Evolutionary conservation across 2,113 vertebrate species (phyloP), one percentile per base, ranked within the genome.

Genomic region (Pagrus major): DNA sequence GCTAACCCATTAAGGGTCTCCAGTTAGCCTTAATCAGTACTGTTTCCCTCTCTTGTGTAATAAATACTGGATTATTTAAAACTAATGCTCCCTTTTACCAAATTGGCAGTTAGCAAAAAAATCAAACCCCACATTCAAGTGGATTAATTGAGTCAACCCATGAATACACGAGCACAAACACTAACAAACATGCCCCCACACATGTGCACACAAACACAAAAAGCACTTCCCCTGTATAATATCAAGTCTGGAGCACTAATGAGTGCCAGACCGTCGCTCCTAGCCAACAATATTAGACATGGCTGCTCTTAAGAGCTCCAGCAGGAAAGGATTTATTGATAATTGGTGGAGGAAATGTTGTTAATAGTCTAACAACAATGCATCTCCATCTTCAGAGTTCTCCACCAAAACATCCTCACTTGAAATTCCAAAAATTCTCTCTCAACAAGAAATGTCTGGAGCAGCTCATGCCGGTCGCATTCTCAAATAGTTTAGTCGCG

Each of bases 401-500:
- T 54, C 27, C 64, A 69, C 59, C 37, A 54, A 71, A 71, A 85
- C 9, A 73, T 88, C 74, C 54, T 60, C 60, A 76, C 63, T 79
- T 87, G 73, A 89, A 76, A 73, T 58, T 20, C 44, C 6, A 2
- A 31, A 67, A 78, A 87, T 80, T 86, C 76, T 76, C 65, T 84
- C 83, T 81, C 39, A 70, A 79, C 64, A 80, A 87, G 55, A 37
- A 59, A 29, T 56, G 60, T 77, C 81, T 84, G 78, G 58, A 68
- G 71, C 76, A 80, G 84, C 55, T 58, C 61, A 18, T 37, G 58
- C 59, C 58, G 54, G 54, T 68, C 33, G 33, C 69, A 80, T 29
- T 70, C 52, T 65, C 23, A 78, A 87, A 89, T 81, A 74, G 71
- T 83, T 88, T 35, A 47, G 71, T 60, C n/a, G n/a, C n/a, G n/a